Conservation (phyloP, 2,888 invertebrate species). For the Tetragnatha montana region DNA sequence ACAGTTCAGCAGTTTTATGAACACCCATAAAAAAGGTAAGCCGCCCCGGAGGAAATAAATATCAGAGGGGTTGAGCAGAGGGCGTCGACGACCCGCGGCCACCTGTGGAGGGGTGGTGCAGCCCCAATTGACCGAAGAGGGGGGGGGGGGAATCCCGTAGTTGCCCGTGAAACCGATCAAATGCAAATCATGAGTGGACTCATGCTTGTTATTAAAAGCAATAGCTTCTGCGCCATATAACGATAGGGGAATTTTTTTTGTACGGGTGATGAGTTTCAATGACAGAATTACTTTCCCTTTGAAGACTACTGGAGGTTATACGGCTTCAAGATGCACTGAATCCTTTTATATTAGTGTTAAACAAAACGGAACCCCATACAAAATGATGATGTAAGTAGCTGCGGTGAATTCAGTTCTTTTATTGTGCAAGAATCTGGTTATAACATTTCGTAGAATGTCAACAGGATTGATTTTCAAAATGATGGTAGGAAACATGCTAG, state of each 20-base stretch:
- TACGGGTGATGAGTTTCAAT: no score
- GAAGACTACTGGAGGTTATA: background rate
- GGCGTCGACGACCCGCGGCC: conserved; percentile 57
- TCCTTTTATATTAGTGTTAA: background rate
- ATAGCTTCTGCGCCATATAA: background rate
- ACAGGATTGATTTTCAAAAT: no score
- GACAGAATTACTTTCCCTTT: no score
- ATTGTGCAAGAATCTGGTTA: no score
- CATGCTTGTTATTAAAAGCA: background rate
- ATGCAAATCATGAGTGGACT: background rate
- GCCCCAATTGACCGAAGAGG: conserved; percentile 31
- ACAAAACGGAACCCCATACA: no score
- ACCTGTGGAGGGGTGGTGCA: conserved; percentile 32
- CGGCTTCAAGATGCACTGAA: background rate
- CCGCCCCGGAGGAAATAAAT: conserved; percentile 2
- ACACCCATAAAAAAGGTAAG: background rate
- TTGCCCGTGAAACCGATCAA: background rate
- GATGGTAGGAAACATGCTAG: no score
- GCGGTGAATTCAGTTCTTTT: no score
- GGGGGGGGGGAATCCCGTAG: background rate
- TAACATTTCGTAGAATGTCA: no score
- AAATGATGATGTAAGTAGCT: no score
- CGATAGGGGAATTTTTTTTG: background rate
- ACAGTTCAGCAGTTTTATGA: background rate
- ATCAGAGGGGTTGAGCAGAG: conserved; percentile 39